Evolutionary conservation across 2,888 invertebrate genomes (phyloP), one percentile per base, ranked within the genome.

Genomic region (Sphaerophoria rueppellii): DNA sequence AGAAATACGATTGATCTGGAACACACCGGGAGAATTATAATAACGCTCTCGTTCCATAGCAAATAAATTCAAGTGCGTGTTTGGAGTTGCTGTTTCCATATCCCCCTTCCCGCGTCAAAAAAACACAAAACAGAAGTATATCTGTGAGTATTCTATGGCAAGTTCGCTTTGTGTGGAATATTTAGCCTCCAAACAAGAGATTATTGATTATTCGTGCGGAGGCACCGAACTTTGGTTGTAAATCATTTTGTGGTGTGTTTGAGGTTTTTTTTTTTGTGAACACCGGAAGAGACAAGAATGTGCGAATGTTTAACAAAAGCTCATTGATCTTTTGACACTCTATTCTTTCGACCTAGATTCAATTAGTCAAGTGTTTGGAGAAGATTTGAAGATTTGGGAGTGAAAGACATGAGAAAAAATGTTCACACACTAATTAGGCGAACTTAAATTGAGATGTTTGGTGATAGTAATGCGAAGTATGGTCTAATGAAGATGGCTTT

Each of bases 1-100:
- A 60, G 85, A 85, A 85, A 70, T 81, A 72, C 85, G 85, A 85
- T 85, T 85, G 81, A 85, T 85, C 85, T 76, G 70, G 76, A 80
- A 76, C 72, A 67, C 60, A 72, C 72, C 61, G 60, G 48, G 6
- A 57, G 78, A 78, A 82, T 70, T 80, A 73, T 65, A 65, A 63
- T 76, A 76, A 54, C 54, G 63, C 65, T 14, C 24, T 24, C 24
- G 16, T 5, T 58, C 40, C 50, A 55, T 24, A 70, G 76, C 69
- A 81, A 81, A 85, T 85, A 73, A 81, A 85, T 77, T 72, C 57
- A 73, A 77, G 85, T 85, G 85, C 85, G 85, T 81, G 85, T 60
- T 70, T 70, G 11, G 43, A 11, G 43, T 43, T 43, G 24, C 1
- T 24, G 24, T 24, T 24, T 24, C 24, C 24, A 24, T 24, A 24